Percentiles rank a stretch among this genome's conserved stretches.
These are phyloP conservation scores for Babyrousa celebensis DNA, from an alignment of 2,797 vertebrate genomes.

Conservation along the genomic window DNA sequence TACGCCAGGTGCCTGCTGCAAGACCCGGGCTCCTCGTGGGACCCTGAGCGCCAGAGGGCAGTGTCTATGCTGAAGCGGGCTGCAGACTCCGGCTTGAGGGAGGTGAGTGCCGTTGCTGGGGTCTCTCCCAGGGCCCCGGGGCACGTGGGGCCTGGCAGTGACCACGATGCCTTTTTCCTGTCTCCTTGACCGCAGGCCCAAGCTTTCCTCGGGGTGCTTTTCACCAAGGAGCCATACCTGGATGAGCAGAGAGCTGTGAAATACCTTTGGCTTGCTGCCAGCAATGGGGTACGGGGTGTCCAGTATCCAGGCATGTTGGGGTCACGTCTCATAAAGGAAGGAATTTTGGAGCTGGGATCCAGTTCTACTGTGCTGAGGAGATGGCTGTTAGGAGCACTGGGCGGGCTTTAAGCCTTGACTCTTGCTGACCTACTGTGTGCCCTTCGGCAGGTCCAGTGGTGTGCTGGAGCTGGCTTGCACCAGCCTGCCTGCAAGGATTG, in stretches of 20 bases:
- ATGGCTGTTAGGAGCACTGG: background rate
- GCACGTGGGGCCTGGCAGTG: background rate
- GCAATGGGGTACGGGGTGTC: conserved; percentile 92
- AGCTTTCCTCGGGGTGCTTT: conserved; percentile 95
- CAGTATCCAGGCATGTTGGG: background rate
- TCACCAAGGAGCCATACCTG: conserved; percentile 91
- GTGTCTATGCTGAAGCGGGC: conserved; percentile 93
- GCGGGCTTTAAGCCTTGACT: background rate
- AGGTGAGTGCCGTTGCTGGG: conserved; percentile 90
- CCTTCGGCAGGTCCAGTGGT: background rate
- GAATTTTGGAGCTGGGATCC: background rate
- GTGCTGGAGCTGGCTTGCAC: background rate
- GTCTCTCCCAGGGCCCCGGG: background rate
- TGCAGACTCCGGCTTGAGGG: conserved; percentile 92
- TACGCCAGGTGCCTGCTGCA: conserved; percentile 94
- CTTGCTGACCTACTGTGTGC: background rate
- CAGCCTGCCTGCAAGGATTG: background rate
- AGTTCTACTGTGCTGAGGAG: background rate
- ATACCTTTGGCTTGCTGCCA: conserved; percentile 95
- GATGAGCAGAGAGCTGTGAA: conserved; percentile 92
- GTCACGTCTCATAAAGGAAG: background rate
- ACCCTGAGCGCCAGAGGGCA: conserved; percentile 88
- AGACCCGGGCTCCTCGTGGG: conserved; percentile 87
- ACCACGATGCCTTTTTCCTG: conserved; percentile 17
- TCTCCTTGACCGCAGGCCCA: conserved; percentile 93